phyloP scores from a whole-genome alignment of 2,797 vertebrate genomes.

The Myotis myotis region DNA sequence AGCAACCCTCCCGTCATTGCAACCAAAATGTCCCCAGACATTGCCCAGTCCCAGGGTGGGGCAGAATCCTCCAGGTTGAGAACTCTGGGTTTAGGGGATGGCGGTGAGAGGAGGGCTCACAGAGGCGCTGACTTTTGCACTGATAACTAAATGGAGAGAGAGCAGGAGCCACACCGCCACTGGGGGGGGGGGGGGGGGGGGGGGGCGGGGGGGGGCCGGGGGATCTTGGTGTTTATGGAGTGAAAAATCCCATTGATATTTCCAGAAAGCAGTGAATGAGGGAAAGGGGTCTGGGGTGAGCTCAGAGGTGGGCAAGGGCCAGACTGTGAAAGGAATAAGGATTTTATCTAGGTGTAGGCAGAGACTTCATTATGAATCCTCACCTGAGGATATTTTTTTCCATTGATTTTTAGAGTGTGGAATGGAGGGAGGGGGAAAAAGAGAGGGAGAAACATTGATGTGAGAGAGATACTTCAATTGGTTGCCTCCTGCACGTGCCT shows the following conservation, averaged over 20 bases:
- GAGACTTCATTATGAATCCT: neutral
- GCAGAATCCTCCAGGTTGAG: no score
- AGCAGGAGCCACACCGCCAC: neutral
- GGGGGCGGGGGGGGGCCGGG: no score
- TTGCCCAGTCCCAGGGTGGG: neutral
- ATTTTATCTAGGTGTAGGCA: neutral
- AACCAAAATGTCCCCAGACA: neutral
- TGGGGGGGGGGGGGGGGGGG: neutral
- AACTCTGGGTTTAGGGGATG: neutral
- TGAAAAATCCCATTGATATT: no score
- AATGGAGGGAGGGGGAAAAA: no score
- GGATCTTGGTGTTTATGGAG: neutral
- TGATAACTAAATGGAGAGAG: neutral
- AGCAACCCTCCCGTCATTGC: neutral
- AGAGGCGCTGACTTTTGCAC: accelerated
- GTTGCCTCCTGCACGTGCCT: no score
- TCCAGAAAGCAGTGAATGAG: neutral
- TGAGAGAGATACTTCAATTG: no score
- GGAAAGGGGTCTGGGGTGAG: neutral
- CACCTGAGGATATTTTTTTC: no score
- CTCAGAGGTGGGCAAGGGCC: neutral
- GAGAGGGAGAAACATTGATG: no score
- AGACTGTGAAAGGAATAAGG: neutral
- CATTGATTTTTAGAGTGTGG: no score
- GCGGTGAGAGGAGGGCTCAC: neutral